Base-by-base conservation (phyloP, 2,888 invertebrate species). In the Lasioglossum morio region DNA sequence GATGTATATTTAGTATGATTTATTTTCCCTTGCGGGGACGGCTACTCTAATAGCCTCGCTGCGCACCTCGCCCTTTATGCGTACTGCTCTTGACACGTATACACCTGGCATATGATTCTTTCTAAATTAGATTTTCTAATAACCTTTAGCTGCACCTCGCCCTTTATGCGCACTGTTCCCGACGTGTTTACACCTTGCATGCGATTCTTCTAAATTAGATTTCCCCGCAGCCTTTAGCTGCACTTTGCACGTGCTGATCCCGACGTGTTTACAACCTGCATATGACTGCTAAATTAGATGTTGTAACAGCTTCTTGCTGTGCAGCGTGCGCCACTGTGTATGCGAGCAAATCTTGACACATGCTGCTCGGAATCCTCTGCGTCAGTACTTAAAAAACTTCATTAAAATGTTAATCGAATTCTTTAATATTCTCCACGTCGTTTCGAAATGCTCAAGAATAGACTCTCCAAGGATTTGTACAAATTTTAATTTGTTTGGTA, bases 161-260 rank as follows among this genome's bases (percentile, higher is more conserved):
- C 30, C 53, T 48, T 74, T 43, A 66, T 48, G 57, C 43, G 30
- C 74, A 27, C 57, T 74, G 34, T 48, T 37, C 23, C 34, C 66
- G 34, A 19, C 66, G 10, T 66, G 66, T 66, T 66, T 66, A 66
- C 66, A 66, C 34, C 34, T 34, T 19, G 16, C 23, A 10, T 10
- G 66, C 34, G 66, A 34, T 66, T 66, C 66, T 66, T 66, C 66
- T 66, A 66, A 66, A 66, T 66, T 66, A 66, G 66, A 66, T 66
- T 66, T 66, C 23, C 66, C 34, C 30, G 34, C 66, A 66, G 66
- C 66, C 66, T 66, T 66, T 66, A 19, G 66, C 66, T 16, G 66
- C 34, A 34, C 34, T 34, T 23, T 19, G 2, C 63, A 14, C 30
- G 19, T 8, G 30, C 8, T 30, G 63, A 30, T 30, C 8, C 63